These are phyloP conservation scores for Miichthys miiuy DNA, from an alignment of 2,797 vertebrate genomes.

Conservation along the genomic window DNA sequence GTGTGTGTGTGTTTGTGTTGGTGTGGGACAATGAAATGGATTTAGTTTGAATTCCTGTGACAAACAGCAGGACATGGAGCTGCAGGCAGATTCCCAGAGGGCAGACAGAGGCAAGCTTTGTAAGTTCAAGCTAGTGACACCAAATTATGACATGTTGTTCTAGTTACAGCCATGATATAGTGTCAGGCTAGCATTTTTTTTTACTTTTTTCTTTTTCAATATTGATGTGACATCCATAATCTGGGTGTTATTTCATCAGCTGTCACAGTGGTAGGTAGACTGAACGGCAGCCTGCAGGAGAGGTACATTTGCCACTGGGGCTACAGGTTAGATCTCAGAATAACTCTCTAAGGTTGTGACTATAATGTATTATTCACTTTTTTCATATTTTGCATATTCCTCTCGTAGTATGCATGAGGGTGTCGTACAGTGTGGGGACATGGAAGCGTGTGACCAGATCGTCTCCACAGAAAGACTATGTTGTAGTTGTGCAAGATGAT, in stretches of 20 bases:
- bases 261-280: slow-evolving; percentile 9
- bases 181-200: slow-evolving; percentile 25
- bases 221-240: slow-evolving; percentile 35
- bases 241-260: slow-evolving; percentile 35
- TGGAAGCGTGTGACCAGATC: background rate
- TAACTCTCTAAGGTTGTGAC: background rate
- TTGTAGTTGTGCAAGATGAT: background rate
- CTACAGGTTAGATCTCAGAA: slow-evolving; percentile 14
- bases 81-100: slow-evolving; percentile 42
- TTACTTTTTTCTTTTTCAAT: slow-evolving; percentile 14
- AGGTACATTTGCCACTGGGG: background rate
- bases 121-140: slow-evolving; percentile 14
- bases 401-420: background rate
- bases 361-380: slow-evolving; percentile 28
- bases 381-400: slow-evolving; percentile 14
- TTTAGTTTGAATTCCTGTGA: slow-evolving; percentile 43
- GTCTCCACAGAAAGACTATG: background rate
- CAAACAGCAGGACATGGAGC: slow-evolving; percentile 29
- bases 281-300: slow-evolving; percentile 17
- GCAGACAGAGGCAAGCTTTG: slow-evolving; percentile 1
- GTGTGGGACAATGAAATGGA: slow-evolving; percentile 2
- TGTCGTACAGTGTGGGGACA: background rate
- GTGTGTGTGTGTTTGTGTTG: background rate
- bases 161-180: background rate
- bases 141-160: slow-evolving; percentile 31